These are phyloP conservation scores for Prionailurus viverrinus DNA, from an alignment of 2,113 vertebrate genomes.

Conservation along the genomic window DNA sequence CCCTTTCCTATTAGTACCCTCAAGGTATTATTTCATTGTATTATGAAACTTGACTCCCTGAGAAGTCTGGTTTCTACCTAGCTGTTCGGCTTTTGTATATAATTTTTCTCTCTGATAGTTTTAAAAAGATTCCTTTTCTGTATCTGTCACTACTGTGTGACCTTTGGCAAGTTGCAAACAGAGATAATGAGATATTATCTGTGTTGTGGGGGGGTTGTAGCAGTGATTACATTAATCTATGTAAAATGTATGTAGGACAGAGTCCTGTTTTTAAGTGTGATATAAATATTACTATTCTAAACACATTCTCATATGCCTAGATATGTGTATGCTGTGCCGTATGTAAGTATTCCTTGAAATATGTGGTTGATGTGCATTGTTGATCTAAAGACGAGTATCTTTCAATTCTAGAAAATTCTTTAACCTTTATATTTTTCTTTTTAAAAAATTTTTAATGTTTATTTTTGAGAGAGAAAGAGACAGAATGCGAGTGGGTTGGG, in stretches of 20 bases:
- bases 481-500: no score
- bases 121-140: not conserved
- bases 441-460: not conserved
- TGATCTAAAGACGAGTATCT: not conserved
- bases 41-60: conserved; percentile 22
- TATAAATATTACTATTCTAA: conserved; percentile 25
- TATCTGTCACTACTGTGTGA: not conserved
- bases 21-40: conserved; percentile 3
- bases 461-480: no score
- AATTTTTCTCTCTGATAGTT: not conserved
- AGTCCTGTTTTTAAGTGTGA: conserved; percentile 11
- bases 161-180: not conserved
- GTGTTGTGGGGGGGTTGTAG: not conserved
- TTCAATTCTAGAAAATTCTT: conserved; percentile 38
- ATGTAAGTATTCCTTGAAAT: not conserved
- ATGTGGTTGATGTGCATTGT: not conserved
- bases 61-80: not conserved
- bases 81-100: not conserved
- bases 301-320: not conserved
- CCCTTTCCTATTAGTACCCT: not conserved
- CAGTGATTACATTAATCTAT: not conserved
- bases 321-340: not conserved
- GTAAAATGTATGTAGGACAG: not conserved
- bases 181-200: not conserved
- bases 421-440: not conserved